Evolutionary conservation across 1,140 invertebrate genomes (phyloP), one percentile per base, ranked within the genome.

Genomic region (Dolichoris vasculosae): DNA sequence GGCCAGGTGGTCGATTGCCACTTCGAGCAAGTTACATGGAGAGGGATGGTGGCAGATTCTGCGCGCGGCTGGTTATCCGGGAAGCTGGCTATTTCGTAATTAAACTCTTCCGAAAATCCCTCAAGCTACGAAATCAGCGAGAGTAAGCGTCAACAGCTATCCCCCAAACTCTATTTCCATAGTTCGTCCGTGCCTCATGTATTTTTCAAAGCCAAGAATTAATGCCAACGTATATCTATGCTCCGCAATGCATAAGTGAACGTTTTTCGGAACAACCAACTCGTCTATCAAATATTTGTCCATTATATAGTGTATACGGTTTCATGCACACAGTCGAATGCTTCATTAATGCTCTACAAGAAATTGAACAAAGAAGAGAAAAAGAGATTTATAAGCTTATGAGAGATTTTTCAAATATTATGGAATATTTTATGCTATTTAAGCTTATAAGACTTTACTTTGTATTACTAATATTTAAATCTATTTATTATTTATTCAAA

Each of bases 261-360:
- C 64, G 9, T 69, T 26, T 48, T 4, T 26, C 40, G n/a, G 17
- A 30, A 38, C 46, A 81, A 71, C 79, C 26, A 67, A n/a, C 40
- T 81, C 79, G 43, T 71, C 64, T 43, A 48, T 81, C 64, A 69
- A 82, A 82, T 51, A 55, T 71, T 82, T 59, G 51, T 59, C 26
- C 20, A 59, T 59, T 59, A 26, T 26, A 59, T 26, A 26, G 20
- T 26, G 55, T 59, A 59, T 26, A 26, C 23, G 23, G 7, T 26
- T 59, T 59, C 3, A 26, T 26, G 1, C 20, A 59, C 23, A 26
- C 55, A 6, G 23, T 26, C 3, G 23, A 59, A 59, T 59, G 7
- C 23, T 26, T 59, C 17, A 15, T 55, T 55, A 55, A 55, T 55
- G 8, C 20, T 55, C 20, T 55, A 55, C 17, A 55, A 55, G 8